Evolutionary conservation across 2,888 invertebrate genomes (phyloP).

Genomic region (Coelinius sp.): DNA sequence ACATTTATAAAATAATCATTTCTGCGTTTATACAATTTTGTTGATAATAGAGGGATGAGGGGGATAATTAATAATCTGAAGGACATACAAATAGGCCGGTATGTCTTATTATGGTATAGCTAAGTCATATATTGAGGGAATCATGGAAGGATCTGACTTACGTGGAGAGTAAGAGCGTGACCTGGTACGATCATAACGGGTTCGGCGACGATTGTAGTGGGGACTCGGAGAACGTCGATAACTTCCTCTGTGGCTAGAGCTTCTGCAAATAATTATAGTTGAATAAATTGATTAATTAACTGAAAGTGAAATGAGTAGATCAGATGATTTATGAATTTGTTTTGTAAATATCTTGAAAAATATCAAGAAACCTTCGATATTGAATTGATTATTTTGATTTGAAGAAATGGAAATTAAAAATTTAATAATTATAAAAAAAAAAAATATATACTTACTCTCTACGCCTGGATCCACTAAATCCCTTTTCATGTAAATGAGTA

Average conservation of each 20-base stretch:
- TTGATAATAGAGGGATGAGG: background rate
- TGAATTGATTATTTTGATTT: too few relatives aligned
- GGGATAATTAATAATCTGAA: conserved; percentile 42
- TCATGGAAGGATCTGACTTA: conserved; percentile 74
- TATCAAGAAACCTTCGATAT: too few relatives aligned
- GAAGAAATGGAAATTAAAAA: conserved; percentile 15
- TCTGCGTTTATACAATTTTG: background rate
- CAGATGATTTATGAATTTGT: too few relatives aligned
- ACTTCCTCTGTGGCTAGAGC: conserved; percentile 73
- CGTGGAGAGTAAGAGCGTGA: conserved; percentile 85
- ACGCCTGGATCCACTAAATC: conserved; percentile 64
- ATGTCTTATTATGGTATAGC: conserved; percentile 51
- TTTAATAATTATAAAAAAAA: background rate
- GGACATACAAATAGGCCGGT: conserved; percentile 60
- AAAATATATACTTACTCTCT: conserved; percentile 74
- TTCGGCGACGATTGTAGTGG: conserved; percentile 77
- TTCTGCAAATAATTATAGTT: conserved; percentile 57
- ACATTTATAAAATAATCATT: background rate
- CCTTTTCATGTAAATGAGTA: conserved; percentile 74
- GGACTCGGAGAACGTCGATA: conserved; percentile 81
- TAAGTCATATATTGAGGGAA: conserved; percentile 42
- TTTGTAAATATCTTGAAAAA: too few relatives aligned
- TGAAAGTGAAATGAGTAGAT: too few relatives aligned
- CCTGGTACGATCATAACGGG: conserved; percentile 83
- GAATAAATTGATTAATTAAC: too few relatives aligned